Evolutionary conservation across 1,140 invertebrate species (phyloP), one percentile per base, ranked within the genome.

Genomic region (Hycleus phaleratus): DNA sequence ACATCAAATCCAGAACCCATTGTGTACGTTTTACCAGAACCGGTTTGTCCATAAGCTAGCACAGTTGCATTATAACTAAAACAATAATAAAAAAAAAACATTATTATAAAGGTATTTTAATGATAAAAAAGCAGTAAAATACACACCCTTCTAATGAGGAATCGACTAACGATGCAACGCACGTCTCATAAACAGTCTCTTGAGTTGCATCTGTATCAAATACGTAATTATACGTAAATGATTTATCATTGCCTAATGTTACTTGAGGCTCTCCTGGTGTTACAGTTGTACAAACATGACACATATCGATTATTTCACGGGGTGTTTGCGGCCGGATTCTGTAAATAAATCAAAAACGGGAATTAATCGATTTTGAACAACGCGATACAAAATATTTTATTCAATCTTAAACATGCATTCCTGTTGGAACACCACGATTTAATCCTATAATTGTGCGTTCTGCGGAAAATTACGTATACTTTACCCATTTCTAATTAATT

Each of bases 1-100:
- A 92, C 81, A 67, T 98, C 95, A 75, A 98, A 97, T 0, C 93
- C 95, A 5, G 95, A 98, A 18, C 97, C 97, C 97, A 99, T 99
- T 0, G 95, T 95, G 72, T 95, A 97, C 0, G 97, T 99, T 79
- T 99, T 99, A 0, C 96, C 97, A 18, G 90, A 93, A 0, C 94
- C 94, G 46, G 94, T 97, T 83, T 95, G 95, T 57, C 96, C 96
- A 76, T 99, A 99, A 0, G 96, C 95, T 42, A 97, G 76, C 25
- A 97, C 88, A 4, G 95, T 98, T 4, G 94, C 93, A 78, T 98
- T 98, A 74, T 93, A 94, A 55, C 71, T 73, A 60, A 44, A 46
- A 58, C 4, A 7, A n/a, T 42, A 4, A n/a, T n/a, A n/a, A n/a
- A 7, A n/a, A 42, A 9, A 4, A 32, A 39, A 39, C 38, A 8